Conservation (phyloP, 2,888 invertebrate species). For the Cephus runcator region DNA sequence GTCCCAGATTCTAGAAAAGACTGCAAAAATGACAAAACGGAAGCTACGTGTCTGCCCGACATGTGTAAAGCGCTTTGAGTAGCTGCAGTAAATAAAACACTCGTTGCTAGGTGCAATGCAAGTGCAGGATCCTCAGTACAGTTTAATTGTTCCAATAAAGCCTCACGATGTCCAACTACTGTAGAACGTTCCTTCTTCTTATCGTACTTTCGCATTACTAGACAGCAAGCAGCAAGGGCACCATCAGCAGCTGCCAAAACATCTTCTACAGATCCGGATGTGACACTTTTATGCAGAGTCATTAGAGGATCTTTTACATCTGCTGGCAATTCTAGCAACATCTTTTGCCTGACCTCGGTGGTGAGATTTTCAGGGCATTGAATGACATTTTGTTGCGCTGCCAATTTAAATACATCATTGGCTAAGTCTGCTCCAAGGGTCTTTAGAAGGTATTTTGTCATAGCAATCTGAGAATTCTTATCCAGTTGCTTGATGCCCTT, state of each 20-base stretch:
- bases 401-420: constrained; percentile 81
- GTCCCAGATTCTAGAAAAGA: constrained; percentile 76
- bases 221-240: constrained; percentile 77
- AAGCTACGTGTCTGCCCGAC: constrained; percentile 92
- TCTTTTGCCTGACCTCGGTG: constrained; percentile 74
- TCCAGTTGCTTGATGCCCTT: constrained; percentile 79
- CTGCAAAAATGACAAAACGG: constrained; percentile 79
- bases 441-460: constrained; percentile 86
- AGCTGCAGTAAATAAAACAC: constrained; percentile 83
- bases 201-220: constrained; percentile 88
- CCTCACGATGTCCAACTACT: constrained; percentile 83
- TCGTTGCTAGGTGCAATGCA: constrained; percentile 79
- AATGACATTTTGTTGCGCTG: constrained; percentile 73
- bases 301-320: constrained; percentile 76
- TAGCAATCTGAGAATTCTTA: constrained; percentile 72
- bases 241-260: constrained; percentile 82
- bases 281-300: constrained; percentile 76
- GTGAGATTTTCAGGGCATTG: constrained; percentile 72
- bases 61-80: constrained; percentile 90
- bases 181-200: constrained; percentile 86
- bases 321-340: constrained; percentile 74
- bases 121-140: constrained; percentile 81
- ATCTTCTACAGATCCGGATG: constrained; percentile 79
- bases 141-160: constrained; percentile 81
- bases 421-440: constrained; percentile 85